Base-by-base conservation (phyloP, 2,797 vertebrate genomes). In the Melanotaenia boesemani region DNA sequence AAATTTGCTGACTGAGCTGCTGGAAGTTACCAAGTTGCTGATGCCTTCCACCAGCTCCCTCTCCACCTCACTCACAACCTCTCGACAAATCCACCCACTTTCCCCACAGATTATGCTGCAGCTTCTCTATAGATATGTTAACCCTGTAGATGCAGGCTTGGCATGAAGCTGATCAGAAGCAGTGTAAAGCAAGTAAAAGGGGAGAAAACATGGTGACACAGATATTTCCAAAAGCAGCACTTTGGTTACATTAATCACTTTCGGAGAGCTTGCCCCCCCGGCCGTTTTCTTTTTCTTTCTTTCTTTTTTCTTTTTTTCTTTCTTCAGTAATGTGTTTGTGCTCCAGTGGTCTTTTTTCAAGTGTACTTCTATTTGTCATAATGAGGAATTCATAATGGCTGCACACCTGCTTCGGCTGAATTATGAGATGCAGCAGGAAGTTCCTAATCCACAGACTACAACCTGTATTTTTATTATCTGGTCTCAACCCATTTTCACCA, bases 361-460 rank as follows among this genome's bases (percentile, higher is more conserved):
- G 83, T 76, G 68, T 44, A 54, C 70, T 78, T 77, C 68, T 72
- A 86, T 89, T 89, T 71, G 77, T 85, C 83, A 84, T 87, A 77
- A 87, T 88, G 74, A 87, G 48, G 63, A 76, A 81, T 88, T 78
- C 63, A 77, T 83, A 79, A 80, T 79, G 76, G 72, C 79, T 44
- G 30, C 37, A 24, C 84, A 88, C 87, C 89, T 88, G 87, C 72
- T 82, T 30, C n/a, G 63, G 7, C 57, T 84, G 72, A 91, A 39
- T 87, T 75, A 86, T 83, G 70, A 78, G 58, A 46, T 36, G 5
- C 22, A 56, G 57, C 83, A 83, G 48, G 12, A 59, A 59, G 67
- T 61, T 63, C 56, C 72, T 67, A 60, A 70, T 70, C 52, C 37
- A 4, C 24, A 54, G 60, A 30, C 59, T 52, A 2, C 55, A 55